Percentiles rank a stretch among this genome's conserved stretches.
Evolutionary conservation across 1,140 invertebrate species (phyloP).

Genomic region (Drosophila aff.): DNA sequence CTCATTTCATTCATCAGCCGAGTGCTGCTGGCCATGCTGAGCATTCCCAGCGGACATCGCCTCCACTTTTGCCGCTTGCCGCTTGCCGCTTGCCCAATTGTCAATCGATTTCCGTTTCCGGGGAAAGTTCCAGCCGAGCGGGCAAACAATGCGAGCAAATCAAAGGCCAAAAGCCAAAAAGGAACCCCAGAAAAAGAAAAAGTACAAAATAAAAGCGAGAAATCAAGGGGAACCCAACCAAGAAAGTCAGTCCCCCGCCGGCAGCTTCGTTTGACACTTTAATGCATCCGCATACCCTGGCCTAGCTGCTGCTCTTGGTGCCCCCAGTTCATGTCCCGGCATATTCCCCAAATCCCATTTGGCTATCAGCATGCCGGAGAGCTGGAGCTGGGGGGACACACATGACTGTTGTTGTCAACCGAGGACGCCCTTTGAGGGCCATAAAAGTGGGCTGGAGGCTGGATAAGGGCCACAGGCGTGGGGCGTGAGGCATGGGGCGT

Average conservation of each 20-base stretch:
- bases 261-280: slow-evolving; percentile 70
- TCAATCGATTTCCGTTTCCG: slow-evolving; percentile 30
- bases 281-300: slow-evolving; percentile 43
- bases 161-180: slow-evolving; percentile 52
- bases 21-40: not conserved
- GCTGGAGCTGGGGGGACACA: too few relatives aligned
- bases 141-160: slow-evolving; percentile 56
- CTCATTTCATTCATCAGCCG: slow-evolving; percentile 30
- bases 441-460: slow-evolving; percentile 61
- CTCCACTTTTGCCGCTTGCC: not conserved
- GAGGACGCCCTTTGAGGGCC: slow-evolving; percentile 54
- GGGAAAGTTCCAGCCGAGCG: slow-evolving; percentile 7
- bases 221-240: not conserved
- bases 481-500: slow-evolving; percentile 5
- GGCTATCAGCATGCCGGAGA: slow-evolving; percentile 65
- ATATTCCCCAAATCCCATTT: slow-evolving; percentile 78
- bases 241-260: slow-evolving; percentile 42
- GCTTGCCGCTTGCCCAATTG: slow-evolving; percentile 3
- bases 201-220: too few relatives aligned
- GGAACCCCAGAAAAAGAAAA: not conserved
- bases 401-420: slow-evolving; percentile 38
- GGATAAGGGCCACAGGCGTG: slow-evolving; percentile 49
- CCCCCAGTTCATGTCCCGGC: slow-evolving; percentile 32
- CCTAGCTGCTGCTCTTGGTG: not conserved
- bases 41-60: slow-evolving; percentile 7